Conservation (phyloP, 2,888 invertebrate species). For the Synanthedon tipuliformis region DNA sequence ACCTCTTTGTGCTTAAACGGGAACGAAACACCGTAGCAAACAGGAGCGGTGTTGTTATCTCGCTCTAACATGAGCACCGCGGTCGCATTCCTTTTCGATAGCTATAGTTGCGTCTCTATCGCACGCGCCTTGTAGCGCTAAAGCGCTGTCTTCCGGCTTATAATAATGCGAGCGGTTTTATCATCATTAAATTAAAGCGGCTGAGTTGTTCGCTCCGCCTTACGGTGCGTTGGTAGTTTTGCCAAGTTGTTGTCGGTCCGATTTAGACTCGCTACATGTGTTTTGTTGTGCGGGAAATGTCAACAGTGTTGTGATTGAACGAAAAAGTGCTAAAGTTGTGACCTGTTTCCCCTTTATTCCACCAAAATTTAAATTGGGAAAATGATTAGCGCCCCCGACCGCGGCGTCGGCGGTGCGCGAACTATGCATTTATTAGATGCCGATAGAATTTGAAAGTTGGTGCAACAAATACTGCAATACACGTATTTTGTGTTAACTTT, state of each 20-base stretch:
- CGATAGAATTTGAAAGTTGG: constrained; percentile 45
- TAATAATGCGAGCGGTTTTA: constrained; percentile 1
- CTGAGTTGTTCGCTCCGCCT: constrained; percentile 38
- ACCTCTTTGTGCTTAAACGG: constrained; percentile 50
- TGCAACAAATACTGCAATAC: constrained; percentile 20
- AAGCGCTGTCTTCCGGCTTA: constrained; percentile 16
- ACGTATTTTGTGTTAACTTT: constrained; percentile 23
- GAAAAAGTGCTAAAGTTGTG: constrained; percentile 13
- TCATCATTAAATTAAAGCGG: constrained; percentile 33
- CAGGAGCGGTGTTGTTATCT: constrained; percentile 26
- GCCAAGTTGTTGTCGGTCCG: constrained; percentile 49
- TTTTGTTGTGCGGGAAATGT: constrained; percentile 32
- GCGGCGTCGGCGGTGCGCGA: constrained; percentile 34
- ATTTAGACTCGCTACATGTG: constrained; percentile 34
- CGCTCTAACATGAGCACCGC: constrained; percentile 16
- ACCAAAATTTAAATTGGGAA: constrained; percentile 1
- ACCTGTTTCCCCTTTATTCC: constrained; percentile 6
- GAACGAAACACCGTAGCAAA: constrained; percentile 44
- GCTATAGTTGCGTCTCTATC: constrained; percentile 26
- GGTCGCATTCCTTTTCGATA: constrained; percentile 11
- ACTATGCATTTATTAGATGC: constrained; percentile 38
- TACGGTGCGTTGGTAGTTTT: constrained; percentile 25
- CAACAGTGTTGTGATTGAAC: constrained; percentile 27
- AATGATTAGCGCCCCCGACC: constrained; percentile 20
- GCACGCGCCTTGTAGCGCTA: constrained; percentile 9